Percentiles rank a stretch among this genome's conserved stretches.
These are phyloP conservation scores for Myoxocephalus aenaeus DNA, from an alignment of 2,797 vertebrate species.

Conservation along the genomic window DNA sequence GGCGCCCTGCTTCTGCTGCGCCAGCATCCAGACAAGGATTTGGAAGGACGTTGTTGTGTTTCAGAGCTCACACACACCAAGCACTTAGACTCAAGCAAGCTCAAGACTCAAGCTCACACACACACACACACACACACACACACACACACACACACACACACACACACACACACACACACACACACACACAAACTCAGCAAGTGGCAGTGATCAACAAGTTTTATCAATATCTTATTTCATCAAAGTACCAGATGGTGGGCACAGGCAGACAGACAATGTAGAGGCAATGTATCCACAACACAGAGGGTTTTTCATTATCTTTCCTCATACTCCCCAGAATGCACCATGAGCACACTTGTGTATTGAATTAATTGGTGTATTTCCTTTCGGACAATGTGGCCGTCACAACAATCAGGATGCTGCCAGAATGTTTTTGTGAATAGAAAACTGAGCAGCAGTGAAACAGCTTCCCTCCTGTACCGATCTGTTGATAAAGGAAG, in stretches of 20 bases:
- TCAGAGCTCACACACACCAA: conserved; percentile 32
- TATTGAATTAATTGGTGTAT: conserved; percentile 52
- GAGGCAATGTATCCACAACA: conserved; percentile 19
- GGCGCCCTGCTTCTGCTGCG: conserved; percentile 73
- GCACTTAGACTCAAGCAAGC: conserved; percentile 15
- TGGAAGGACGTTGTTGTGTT: conserved; percentile 59
- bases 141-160: not conserved
- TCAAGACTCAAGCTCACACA: conserved; percentile 15
- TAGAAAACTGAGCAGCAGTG: conserved; percentile 44
- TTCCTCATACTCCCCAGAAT: conserved; percentile 33
- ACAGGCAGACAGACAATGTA: conserved; percentile 16
- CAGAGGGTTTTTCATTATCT: conserved; percentile 54
- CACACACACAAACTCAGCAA: not conserved
- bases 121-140: conserved; percentile 2
- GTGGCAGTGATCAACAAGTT: not conserved
- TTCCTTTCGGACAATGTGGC: conserved; percentile 57
- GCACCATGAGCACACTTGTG: conserved; percentile 46
- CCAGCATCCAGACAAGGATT: conserved; percentile 71
- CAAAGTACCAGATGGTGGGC: conserved; percentile 38
- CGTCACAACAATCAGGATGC: conserved; percentile 46
- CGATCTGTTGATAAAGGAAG: conserved; percentile 30
- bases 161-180: not conserved
- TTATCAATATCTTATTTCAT: conserved; percentile 37
- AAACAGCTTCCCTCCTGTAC: conserved; percentile 28
- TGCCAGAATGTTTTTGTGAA: conserved; percentile 49